Evolutionary conservation across 2,888 invertebrate species (phyloP), one percentile per base, ranked within the genome.

Genomic region (Abrostola tripartita): DNA sequence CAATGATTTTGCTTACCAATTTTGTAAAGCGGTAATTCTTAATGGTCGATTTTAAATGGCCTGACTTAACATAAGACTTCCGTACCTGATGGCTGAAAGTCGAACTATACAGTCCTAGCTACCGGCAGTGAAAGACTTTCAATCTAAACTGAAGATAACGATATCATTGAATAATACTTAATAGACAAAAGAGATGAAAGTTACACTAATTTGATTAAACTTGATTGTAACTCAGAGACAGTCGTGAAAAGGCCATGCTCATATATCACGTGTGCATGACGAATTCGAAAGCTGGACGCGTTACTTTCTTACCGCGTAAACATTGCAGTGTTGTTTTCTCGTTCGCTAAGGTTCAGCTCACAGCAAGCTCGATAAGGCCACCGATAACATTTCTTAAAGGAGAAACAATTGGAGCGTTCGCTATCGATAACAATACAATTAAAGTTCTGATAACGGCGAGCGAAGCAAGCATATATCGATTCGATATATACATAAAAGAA

Each of bases 391-490:
- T 50, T 68, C 60, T 71, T 44, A 10, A 42, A 56, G 60, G 53
- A 69, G 59, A 71, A 71, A 71, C 71, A 71, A 71, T 65, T 75
- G 75, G 56, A 75, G 36, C 54, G 47, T 37, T 56, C 37, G 12
- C 50, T 41, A 74, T 71, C 71, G 52, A 64, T 36, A 61, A 14
- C 47, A 54, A 61, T 59, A 71, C 71, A 70, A 74, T 71, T 74
- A 71, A 74, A 75, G 38, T 65, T 51, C 54, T 55, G 75, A 71
- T 71, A 71, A 69, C 56, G 53, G 60, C 56, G 44, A 56, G 59
- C 50, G 53, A 47, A 35, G 58, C 47, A 50, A 51, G 53, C 51
- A 51, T 57, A 37, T 37, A 41, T 47, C 52, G 75, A 74, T 70
- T 70, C 47, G 38, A 51, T 49, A 5, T 24, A 49, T 51, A 54